Percentiles rank a stretch among this genome's conserved stretches.
Evolutionary conservation across 2,888 invertebrate genomes (phyloP).

Genomic region (Leptinotarsa peninsularis): DNA sequence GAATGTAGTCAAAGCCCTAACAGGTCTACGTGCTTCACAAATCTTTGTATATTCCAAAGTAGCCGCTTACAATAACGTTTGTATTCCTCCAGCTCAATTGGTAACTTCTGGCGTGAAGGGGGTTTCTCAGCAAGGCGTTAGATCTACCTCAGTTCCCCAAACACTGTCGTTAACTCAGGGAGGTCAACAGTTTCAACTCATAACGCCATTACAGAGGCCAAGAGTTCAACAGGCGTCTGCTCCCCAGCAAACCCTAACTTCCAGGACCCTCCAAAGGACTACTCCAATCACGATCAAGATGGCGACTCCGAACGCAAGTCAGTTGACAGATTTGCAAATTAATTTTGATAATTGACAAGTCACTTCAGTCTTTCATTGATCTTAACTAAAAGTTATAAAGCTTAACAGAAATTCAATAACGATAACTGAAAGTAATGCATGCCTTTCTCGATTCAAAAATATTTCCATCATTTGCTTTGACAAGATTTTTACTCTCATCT

Average conservation of each 20-base stretch:
- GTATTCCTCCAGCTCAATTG: slow-evolving; percentile 69
- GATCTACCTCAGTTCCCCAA: slow-evolving; percentile 57
- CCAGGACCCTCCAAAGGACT: slow-evolving; percentile 61
- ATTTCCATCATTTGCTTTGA: slow-evolving; percentile 20
- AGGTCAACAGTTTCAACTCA: slow-evolving; percentile 62
- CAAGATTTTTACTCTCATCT: slow-evolving; percentile 46
- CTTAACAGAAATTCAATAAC: too few relatives aligned
- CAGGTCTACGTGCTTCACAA: too few relatives aligned
- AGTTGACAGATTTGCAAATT: slow-evolving; percentile 64
- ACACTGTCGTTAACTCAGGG: slow-evolving; percentile 59
- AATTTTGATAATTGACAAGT: slow-evolving; percentile 59
- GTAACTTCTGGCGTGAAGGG: slow-evolving; percentile 77
- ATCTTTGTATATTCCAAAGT: not conserved
- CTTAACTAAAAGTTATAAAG: too few relatives aligned
- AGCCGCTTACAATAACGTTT: not conserved
- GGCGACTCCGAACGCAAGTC: slow-evolving; percentile 64
- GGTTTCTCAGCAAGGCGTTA: slow-evolving; percentile 59
- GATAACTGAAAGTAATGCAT: slow-evolving; percentile 49
- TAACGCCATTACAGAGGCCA: slow-evolving; percentile 62
- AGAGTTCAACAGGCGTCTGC: slow-evolving; percentile 53
- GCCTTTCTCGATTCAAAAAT: slow-evolving; percentile 37
- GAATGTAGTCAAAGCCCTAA: too few relatives aligned
- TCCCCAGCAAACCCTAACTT: slow-evolving; percentile 56
- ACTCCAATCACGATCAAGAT: slow-evolving; percentile 65
- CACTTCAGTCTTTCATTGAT: slow-evolving; percentile 25